Percentiles rank a stretch among this genome's conserved stretches.
Evolutionary conservation across 2,797 vertebrate species (phyloP).

Genomic region (Columba guinea): DNA sequence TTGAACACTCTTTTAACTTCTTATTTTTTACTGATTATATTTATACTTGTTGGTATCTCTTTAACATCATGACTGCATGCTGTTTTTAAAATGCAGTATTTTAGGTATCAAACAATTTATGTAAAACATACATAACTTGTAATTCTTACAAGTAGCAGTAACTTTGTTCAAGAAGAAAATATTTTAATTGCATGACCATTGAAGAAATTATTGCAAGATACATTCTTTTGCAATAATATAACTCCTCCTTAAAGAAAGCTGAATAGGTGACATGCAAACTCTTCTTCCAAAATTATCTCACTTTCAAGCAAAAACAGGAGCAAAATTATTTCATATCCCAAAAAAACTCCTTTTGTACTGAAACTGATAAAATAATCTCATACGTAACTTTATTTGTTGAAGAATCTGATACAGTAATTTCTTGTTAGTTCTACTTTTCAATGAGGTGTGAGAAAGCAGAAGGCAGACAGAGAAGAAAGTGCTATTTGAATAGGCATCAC

Average conservation of each 20-base stretch:
- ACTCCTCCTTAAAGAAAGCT: neutral
- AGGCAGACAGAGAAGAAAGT: neutral
- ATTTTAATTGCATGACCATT: neutral
- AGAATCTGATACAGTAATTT: neutral
- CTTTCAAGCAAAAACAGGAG: neutral
- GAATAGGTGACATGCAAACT: neutral
- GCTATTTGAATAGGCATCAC: neutral
- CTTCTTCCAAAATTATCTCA: neutral
- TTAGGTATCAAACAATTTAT: neutral
- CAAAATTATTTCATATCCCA: neutral
- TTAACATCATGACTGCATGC: neutral
- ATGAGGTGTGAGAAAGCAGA: neutral
- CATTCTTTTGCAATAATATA: neutral
- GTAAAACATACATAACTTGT: neutral
- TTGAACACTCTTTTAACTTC: neutral
- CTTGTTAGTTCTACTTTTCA: neutral
- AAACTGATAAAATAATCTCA: neutral
- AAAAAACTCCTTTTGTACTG: neutral
- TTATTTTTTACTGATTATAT: neutral
- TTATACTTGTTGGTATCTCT: neutral
- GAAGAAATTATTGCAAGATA: neutral
- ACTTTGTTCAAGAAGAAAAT: neutral
- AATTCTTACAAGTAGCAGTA: neutral
- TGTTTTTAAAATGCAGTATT: neutral
- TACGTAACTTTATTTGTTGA: slow-evolving; percentile 8